Base-by-base conservation (phyloP, 2,888 invertebrate species). In the Agonopterix arenella region DNA sequence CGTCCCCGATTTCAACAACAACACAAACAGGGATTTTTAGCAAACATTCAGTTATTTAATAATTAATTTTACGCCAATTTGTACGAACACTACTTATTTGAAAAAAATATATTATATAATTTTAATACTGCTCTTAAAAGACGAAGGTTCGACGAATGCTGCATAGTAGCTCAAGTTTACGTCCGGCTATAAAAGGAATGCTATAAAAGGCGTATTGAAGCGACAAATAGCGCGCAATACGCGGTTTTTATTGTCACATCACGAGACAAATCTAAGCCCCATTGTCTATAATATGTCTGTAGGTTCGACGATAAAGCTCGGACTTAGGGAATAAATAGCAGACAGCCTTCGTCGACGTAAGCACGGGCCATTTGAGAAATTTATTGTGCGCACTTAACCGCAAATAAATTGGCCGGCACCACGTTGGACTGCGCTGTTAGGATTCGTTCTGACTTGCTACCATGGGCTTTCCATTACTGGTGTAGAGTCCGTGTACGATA, bases 361-460 rank as follows among this genome's bases (percentile, higher is more conserved):
- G 84, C 77, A 78, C 79, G 82, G 81, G 73, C 84, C 84, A 85
- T 89, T 86, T 82, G 79, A 83, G 84, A 84, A 88, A 88, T 85
- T 83, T 89, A 88, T 85, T 74, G 86, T 79, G 82, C 80, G 84
- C 84, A 85, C 84, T 86, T 86, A 85, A 84, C 84, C 83, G 78
- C 84, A 82, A 84, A 86, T 89, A 86, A 85, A 85, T 86, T 84
- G 84, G 80, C 72, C 70, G 66, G 70, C 70, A 71, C 77, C 76
- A 76, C 77, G 80, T 77, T n/a, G 79, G 79, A 74, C 70, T 65
- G 70, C 68, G 64, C 66, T 67, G 68, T 70, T 72, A 61, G 40
- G 40, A n/a, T 40, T n/a, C n/a, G n/a, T 40, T 40, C 40, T 40
- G 9, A 40, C 40, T 28, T 28, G 28, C 5, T 5, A 28, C 28